These are phyloP conservation scores for Ramphastos sulfuratus DNA, from an alignment of 2,113 vertebrate species.

Conservation along the genomic window DNA sequence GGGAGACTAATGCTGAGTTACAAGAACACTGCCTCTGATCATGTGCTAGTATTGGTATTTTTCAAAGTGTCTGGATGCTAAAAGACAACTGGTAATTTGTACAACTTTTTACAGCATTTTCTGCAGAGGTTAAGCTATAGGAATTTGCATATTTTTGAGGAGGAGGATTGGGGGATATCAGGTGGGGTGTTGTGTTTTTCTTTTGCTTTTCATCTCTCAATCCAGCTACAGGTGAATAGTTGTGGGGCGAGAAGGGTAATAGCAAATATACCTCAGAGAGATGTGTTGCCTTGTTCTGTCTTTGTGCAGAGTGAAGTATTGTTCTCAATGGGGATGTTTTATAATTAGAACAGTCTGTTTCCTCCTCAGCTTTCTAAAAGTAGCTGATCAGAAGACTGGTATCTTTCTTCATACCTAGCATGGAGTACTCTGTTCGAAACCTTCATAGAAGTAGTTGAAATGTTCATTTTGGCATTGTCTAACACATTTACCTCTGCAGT, in stretches of 20 bases:
- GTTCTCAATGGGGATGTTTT: neutral
- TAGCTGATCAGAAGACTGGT: neutral
- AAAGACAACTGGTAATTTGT: neutral
- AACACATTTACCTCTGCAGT: neutral
- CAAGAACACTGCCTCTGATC: neutral
- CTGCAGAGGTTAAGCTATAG: neutral
- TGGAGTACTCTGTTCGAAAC: neutral
- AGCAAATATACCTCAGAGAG: neutral
- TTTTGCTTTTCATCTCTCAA: neutral
- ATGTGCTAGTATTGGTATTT: neutral
- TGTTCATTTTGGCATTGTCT: neutral
- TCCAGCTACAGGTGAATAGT: neutral
- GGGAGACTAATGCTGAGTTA: neutral
- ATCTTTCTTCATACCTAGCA: neutral
- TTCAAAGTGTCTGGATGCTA: neutral
- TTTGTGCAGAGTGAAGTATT: slow-evolving; percentile 5
- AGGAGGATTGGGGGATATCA: neutral
- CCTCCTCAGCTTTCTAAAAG: slow-evolving; percentile 39
- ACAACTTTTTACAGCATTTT: neutral
- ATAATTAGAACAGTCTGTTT: slow-evolving; percentile 25
- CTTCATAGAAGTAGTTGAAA: neutral
- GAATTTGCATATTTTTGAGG: neutral
- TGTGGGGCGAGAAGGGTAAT: neutral
- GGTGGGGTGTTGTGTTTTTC: neutral
- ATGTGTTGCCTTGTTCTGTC: neutral